phyloP scores from a whole-genome alignment of 2,888 invertebrate genomes.

The Alloscopus bannaensis region DNA sequence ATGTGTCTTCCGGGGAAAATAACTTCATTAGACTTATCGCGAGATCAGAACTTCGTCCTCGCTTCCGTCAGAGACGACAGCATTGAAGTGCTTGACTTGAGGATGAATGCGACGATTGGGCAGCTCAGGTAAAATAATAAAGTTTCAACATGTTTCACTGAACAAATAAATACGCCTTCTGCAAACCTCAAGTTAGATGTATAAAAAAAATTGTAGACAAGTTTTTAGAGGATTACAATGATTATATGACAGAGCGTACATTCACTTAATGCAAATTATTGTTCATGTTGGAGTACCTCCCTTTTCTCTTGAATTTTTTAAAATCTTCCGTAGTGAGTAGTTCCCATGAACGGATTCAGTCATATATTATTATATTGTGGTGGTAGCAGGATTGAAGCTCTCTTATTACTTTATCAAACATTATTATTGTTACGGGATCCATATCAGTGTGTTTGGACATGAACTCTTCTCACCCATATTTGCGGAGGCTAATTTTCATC shows the following conservation, averaged over 20 bases:
- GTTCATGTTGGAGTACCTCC: slow-evolving; percentile 49
- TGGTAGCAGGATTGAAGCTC: neutral
- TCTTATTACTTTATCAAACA: slow-evolving; percentile 4
- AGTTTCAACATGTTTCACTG: too few relatives aligned
- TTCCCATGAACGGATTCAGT: slow-evolving; percentile 23
- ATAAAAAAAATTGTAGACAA: too few relatives aligned
- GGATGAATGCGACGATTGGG: slow-evolving; percentile 93
- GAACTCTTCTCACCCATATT: too few relatives aligned
- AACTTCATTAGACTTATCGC: slow-evolving; percentile 87
- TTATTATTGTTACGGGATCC: slow-evolving; percentile 22
- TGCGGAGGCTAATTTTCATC: too few relatives aligned
- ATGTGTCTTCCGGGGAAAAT: slow-evolving; percentile 91
- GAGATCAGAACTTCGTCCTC: slow-evolving; percentile 92
- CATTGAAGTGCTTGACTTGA: slow-evolving; percentile 93
- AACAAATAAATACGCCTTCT: neutral
- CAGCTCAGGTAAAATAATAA: slow-evolving; percentile 93
- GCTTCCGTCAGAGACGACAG: slow-evolving; percentile 97
- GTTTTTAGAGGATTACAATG: too few relatives aligned
- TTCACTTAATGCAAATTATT: slow-evolving; percentile 57
- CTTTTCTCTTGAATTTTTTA: slow-evolving; percentile 48
- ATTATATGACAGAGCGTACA: neutral
- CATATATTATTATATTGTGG: slow-evolving; percentile 7
- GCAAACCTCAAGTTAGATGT: too few relatives aligned
- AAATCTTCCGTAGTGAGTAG: slow-evolving; percentile 30
- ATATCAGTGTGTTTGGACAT: too few relatives aligned